Percentiles rank a stretch among this genome's conserved stretches.
Evolutionary conservation across 2,797 vertebrate genomes (phyloP).

Genomic region (Sebastes jordani): DNA sequence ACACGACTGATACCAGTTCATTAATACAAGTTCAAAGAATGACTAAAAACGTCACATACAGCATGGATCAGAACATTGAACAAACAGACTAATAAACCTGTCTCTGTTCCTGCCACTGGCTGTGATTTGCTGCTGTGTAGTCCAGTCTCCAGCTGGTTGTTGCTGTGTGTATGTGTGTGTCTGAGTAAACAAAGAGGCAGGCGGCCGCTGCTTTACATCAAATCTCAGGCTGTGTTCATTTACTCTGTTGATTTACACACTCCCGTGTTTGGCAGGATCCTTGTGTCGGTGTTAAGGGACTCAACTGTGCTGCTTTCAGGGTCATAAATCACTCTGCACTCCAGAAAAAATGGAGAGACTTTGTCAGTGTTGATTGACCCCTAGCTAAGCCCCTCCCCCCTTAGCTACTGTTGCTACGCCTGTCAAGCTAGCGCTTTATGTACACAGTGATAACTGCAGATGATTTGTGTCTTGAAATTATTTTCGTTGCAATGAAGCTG

Average conservation of each 20-base stretch:
- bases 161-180: slow-evolving; percentile 22
- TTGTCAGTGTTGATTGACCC: slow-evolving; percentile 18
- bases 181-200: slow-evolving; percentile 57
- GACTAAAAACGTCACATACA: not conserved
- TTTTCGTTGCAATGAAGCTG: not conserved
- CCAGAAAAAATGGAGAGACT: slow-evolving; percentile 19
- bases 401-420: not conserved
- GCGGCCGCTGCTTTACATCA: slow-evolving; percentile 47
- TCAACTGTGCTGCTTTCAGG: slow-evolving; percentile 43
- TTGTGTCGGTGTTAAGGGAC: slow-evolving; percentile 58
- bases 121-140: slow-evolving; percentile 12
- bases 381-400: slow-evolving; percentile 9
- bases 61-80: not conserved
- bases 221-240: slow-evolving; percentile 61
- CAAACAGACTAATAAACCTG: not conserved
- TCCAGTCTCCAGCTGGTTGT: slow-evolving; percentile 8
- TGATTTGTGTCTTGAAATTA: not conserved
- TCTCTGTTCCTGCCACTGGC: not conserved
- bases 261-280: slow-evolving; percentile 39
- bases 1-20: not conserved
- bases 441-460: not conserved
- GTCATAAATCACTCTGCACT: slow-evolving; percentile 54
- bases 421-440: not conserved
- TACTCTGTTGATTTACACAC: slow-evolving; percentile 76
- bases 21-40: not conserved